Evolutionary conservation across 2,888 invertebrate species (phyloP), one percentile per base, ranked within the genome.

Genomic region (Oxyscelio sp.): DNA sequence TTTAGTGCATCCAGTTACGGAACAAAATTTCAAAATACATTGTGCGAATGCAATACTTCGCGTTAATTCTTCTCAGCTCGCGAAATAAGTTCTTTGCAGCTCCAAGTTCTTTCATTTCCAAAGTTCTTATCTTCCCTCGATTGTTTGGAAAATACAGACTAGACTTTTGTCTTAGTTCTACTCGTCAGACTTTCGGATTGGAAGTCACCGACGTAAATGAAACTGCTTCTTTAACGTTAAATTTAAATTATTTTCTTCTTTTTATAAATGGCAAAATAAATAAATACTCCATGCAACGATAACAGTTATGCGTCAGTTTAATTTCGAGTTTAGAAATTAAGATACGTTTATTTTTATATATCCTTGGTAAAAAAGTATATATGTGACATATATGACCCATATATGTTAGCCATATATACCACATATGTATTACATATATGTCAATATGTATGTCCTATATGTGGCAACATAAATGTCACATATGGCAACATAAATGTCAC

Each of bases 31-130:
- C n/a, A 59, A 71, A 31, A 50, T 27, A 17, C 4, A 17, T 13
- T 17, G 11, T 50, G 6, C 48, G 27, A 52, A 52, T 40, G 58
- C 31, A 15, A 21, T 45, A 21, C 17, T 52, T 40, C 15, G 11
- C 17, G 27, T 5, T 13, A 24, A 45, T 56, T 45, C n/a, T 24
- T 24, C 58, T 58, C 45, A 43, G n/a, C 13, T 45, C 31, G 22
- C 5, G 45, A 8, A 11, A n/a, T 4, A 71, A 58, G 38, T 63
- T 74, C n/a, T 63, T 54, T 19, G 40, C 43, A 11, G n/a, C 11
- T 38, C n/a, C 61, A 43, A 61, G 43, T 63, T 74, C 43, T 63
- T 63, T 74, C 63, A 63, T 74, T 74, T 61, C 15, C 61, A 54
- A 45, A 63, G 27, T 74, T 54, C 43, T 17, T 9, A 31, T 8